These are phyloP conservation scores for Drosophila cracens DNA, from an alignment of 2,888 invertebrate genomes.

Conservation along the genomic window DNA sequence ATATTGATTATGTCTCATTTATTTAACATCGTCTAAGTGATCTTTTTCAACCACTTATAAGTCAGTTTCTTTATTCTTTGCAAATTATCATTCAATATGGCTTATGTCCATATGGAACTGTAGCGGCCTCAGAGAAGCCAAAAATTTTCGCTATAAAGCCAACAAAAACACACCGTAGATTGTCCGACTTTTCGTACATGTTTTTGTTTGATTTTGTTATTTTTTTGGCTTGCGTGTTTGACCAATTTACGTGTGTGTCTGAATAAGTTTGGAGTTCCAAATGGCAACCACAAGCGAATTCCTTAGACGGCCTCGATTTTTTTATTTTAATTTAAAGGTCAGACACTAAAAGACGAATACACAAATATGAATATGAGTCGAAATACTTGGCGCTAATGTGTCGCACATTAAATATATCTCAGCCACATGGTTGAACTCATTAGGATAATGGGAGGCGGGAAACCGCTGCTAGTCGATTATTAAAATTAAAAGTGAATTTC, in stretches of 20 bases:
- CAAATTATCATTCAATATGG: background rate
- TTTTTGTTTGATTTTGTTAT: slow-evolving; percentile 13
- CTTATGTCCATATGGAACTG: background rate
- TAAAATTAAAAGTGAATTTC: slow-evolving; percentile 75
- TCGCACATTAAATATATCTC: slow-evolving; percentile 58
- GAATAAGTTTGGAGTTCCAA: slow-evolving; percentile 52
- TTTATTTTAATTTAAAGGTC: slow-evolving; percentile 52
- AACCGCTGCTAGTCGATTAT: slow-evolving; percentile 65
- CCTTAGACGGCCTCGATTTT: slow-evolving; percentile 59
- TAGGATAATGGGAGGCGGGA: slow-evolving; percentile 45
- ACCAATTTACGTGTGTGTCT: slow-evolving; percentile 74
- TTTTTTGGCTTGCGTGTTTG: slow-evolving; percentile 63
- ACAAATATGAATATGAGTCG: slow-evolving; percentile 16
- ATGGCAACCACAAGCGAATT: slow-evolving; percentile 57
- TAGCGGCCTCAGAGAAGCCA: background rate
- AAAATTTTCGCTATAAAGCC: slow-evolving; percentile 14
- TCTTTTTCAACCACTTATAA: background rate
- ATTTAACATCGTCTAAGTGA: background rate
- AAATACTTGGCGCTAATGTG: slow-evolving; percentile 49
- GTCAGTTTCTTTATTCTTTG: background rate
- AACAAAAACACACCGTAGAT: slow-evolving; percentile 7
- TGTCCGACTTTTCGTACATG: slow-evolving; percentile 25
- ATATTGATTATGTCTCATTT: background rate
- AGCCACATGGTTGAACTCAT: slow-evolving; percentile 29
- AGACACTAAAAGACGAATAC: slow-evolving; percentile 4